Base-by-base conservation (phyloP, 2,113 vertebrate genomes). In the Pteropus alecto region DNA sequence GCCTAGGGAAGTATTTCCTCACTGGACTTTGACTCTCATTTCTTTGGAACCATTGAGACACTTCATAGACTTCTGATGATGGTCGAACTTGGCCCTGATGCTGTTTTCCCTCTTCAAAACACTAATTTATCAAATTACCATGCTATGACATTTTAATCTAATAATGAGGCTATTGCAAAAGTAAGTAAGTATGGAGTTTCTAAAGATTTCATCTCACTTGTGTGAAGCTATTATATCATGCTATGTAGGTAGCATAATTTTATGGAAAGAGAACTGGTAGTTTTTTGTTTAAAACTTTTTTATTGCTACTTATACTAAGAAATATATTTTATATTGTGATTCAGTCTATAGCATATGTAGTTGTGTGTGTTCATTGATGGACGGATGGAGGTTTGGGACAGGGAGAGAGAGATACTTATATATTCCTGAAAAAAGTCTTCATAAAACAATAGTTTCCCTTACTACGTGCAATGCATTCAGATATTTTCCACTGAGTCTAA, bases 211-310 rank as follows among this genome's bases (percentile, higher is more conserved):
- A 46, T 92, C 30, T 78, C 54, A 41, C 33, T 92, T 24, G 7
- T 74, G 12, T 61, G 26, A 61, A 21, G 26, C 51, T 90, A 60
- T 51, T 76, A 77, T 19, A 63, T 65, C 10, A 91, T 74, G 56
- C 46, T 84, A 21, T 33, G 58, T 41, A 73, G 77, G 24, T 68
- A 41, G 43, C 58, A 19, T 61, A 48, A 79, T 89, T 91, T 88
- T 89, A 18, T 88, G 26, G 63, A 67, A 88, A 74, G 43, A 61
- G 35, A 41, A 77, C 63, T 78, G 10, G 22, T 58, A 38, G 38
- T 94, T 33, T 88, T 91, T 87, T 93, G 14, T 60, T 81, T 93
- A 90, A 56, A 77, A 46, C 10, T 21, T 41, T 46, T 93, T 93
- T 16, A 79, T 87, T 89, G 61, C 22, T 88, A n/a, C 41, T 56